Base-by-base conservation (phyloP, 2,888 invertebrate species). In the Agonopterix arenella region DNA sequence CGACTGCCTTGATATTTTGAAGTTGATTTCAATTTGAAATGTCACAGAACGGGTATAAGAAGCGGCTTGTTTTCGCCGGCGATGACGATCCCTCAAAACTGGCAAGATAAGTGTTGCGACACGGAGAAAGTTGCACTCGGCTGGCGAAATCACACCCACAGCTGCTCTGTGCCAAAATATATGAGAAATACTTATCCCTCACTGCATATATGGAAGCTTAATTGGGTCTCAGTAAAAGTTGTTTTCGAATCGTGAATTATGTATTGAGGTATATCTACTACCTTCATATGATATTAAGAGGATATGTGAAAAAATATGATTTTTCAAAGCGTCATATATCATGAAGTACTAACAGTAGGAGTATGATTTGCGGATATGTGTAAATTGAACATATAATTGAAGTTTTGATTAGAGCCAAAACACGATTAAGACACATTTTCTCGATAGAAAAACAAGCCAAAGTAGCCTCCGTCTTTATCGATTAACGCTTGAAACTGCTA, bases 111-210 rank as follows among this genome's bases (percentile, higher is more conserved):
- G 16, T 43, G 45, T 84, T 81, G 73, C 83, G 76, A 82, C 64
- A 60, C 62, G 73, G 86, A 84, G 88, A 89, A 88, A 89, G 88
- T 80, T 66, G 74, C 66, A 67, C 55, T 72, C 67, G 76, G 67
- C 78, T 84, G 84, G 84, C 80, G 84, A 88, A 88, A 86, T 82
- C 83, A 79, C 85, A 74, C 88, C 85, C 83, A 86, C 88, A 68
- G 62, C 73, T 64, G 66, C 70, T 43, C 11, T 78, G 84, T 79
- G 85, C 84, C 80, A 80, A 86, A 84, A 50, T 84, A 70, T 78
- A 76, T 67, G 69, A 73, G 63, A 76, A 71, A 40, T 28, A 28
- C 28, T 71, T 64, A 64, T 71, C 68, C 72, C 70, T 70, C 72
- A 63, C 70, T 68, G 61, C 73, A 56, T 76, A 76, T 71, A 76